These are phyloP conservation scores for Laothoe populi DNA, from an alignment of 2,888 invertebrate genomes.

Conservation along the genomic window DNA sequence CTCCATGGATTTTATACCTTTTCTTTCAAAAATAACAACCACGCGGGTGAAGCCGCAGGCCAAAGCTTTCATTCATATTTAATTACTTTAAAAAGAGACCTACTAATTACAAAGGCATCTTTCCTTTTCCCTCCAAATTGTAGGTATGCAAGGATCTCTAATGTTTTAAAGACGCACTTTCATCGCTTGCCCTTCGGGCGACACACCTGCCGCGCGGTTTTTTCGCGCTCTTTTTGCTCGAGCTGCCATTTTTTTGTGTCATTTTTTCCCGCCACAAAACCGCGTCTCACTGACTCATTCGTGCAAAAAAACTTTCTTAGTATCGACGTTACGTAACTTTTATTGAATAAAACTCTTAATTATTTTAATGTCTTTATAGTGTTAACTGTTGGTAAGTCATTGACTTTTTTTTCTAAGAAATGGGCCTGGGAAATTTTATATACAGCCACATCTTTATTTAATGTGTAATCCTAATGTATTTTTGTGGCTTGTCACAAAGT, in stretches of 20 bases:
- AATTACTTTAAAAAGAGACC: no score
- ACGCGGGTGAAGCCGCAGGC: no score
- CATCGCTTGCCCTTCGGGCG: constrained; percentile 37
- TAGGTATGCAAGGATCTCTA: constrained; percentile 30
- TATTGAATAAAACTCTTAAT: constrained; percentile 9
- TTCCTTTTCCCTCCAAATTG: neutral
- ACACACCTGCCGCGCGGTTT: constrained; percentile 36
- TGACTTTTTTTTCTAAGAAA: constrained; percentile 9
- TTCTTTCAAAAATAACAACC: no score
- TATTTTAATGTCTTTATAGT: constrained; percentile 1
- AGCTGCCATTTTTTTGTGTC: constrained; percentile 33
- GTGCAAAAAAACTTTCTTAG: constrained; percentile 36
- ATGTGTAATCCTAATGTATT: neutral
- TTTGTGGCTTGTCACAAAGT: neutral
- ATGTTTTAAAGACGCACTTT: constrained; percentile 36
- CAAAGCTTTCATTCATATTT: no score
- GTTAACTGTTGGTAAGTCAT: constrained; percentile 8
- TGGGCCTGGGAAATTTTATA: constrained; percentile 11
- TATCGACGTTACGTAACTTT: constrained; percentile 27
- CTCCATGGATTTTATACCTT: no score
- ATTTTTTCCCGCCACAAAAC: constrained; percentile 26
- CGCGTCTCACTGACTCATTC: constrained; percentile 33
- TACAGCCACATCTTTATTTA: neutral
- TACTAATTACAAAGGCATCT: neutral
- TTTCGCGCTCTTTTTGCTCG: constrained; percentile 37